These are phyloP conservation scores for Pangasianodon gigas DNA, from an alignment of 2,113 vertebrate genomes.

Conservation along the genomic window DNA sequence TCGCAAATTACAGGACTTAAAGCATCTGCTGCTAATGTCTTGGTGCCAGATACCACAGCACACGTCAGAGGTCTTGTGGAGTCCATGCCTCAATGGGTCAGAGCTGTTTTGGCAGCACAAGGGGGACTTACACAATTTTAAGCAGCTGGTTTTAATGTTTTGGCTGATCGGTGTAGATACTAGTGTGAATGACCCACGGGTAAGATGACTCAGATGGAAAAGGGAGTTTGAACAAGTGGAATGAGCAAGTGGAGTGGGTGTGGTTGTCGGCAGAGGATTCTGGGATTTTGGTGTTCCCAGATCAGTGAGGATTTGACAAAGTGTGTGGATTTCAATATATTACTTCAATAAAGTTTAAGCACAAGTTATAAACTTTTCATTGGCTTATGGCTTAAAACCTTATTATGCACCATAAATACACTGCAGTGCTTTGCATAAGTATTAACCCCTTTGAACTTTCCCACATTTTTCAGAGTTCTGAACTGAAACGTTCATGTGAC, in stretches of 20 bases:
- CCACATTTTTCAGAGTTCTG: neutral
- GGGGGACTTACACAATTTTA: too few relatives aligned
- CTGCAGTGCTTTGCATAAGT: neutral
- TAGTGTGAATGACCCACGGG: neutral
- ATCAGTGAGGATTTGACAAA: neutral
- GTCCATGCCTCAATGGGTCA: too few relatives aligned
- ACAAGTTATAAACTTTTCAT: neutral
- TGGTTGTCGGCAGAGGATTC: neutral
- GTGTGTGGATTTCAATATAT: neutral
- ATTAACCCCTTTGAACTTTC: neutral
- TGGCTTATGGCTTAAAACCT: neutral
- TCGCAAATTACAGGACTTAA: too few relatives aligned
- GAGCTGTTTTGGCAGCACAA: too few relatives aligned
- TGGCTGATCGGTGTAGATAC: too few relatives aligned
- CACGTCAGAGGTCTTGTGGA: too few relatives aligned
- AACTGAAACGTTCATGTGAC: neutral
- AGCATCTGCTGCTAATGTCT: too few relatives aligned
- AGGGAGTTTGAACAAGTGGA: neutral
- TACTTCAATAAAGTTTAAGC: neutral
- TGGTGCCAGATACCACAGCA: too few relatives aligned
- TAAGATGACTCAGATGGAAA: neutral
- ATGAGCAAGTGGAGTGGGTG: neutral
- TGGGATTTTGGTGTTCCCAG: neutral
- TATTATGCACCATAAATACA: neutral
- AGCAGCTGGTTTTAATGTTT: too few relatives aligned